These are phyloP conservation scores for Camponotus pennsylvanicus DNA, from an alignment of 1,140 invertebrate species.

Conservation along the genomic window DNA sequence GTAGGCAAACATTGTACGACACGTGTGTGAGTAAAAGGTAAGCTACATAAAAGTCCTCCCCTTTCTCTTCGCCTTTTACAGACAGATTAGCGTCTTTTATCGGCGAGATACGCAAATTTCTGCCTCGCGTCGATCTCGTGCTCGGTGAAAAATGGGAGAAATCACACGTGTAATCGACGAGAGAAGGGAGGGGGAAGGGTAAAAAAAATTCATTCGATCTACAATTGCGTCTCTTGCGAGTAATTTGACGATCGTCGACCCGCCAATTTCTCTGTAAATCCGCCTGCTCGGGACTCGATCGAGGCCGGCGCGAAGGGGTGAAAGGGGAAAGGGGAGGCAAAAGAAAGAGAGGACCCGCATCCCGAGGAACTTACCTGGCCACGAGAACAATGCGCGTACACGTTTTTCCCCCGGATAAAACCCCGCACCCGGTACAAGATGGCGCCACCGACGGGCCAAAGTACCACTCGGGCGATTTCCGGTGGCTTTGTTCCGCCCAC, in stretches of 20 bases:
- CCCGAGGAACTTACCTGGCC: constrained; percentile 64
- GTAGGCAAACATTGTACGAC: constrained; percentile 83
- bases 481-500: constrained; percentile 72
- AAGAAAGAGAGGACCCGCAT: not conserved
- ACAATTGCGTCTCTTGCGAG: not conserved
- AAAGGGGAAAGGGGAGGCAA: not conserved
- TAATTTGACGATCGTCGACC: not conserved
- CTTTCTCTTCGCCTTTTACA: constrained; percentile 31
- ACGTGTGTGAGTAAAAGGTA: constrained; percentile 81
- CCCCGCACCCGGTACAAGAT: constrained; percentile 66
- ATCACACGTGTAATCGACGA: too few relatives aligned
- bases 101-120: not conserved
- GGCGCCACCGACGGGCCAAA: constrained; percentile 67
- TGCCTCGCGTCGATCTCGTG: too few relatives aligned
- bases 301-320: not conserved
- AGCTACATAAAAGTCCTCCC: constrained; percentile 80
- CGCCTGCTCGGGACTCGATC: not conserved
- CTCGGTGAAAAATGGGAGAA: too few relatives aligned
- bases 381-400: constrained; percentile 67
- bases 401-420: constrained; percentile 62
- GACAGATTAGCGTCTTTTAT: constrained; percentile 24
- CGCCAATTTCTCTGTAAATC: not conserved
- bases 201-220: too few relatives aligned
- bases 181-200: too few relatives aligned
- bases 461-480: constrained; percentile 75